Base-by-base conservation (phyloP, 2,888 invertebrate species). In the Cryptosula pallasiana region DNA sequence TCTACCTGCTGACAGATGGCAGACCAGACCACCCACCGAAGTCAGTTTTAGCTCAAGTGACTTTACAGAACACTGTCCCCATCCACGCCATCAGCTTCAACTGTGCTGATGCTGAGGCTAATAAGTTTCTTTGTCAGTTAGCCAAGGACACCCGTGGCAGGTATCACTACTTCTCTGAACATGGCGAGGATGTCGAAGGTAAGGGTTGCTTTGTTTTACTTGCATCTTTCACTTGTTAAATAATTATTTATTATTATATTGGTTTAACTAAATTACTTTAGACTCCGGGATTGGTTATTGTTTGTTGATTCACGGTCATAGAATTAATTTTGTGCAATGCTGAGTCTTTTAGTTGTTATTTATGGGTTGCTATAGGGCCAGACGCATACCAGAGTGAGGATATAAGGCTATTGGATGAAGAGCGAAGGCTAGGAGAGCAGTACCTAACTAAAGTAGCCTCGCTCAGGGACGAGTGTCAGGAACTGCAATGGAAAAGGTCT, bases 71-170 rank as follows among this genome's bases (percentile, higher is more conserved):
- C 70, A 75, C 77, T 34, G 79, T 85, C 16, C 84, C 84, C 0
- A 78, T 85, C 35, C 85, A 85, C 76, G 81, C 84, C 1, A 85
- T 85, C 69, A 82, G 84, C 5, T 85, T 85, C 77, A 85, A 85
- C 80, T 85, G 84, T 76, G 79, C 82, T 69, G 84, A 85, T 75
- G 77, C 74, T 1, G 82, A 82, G 71, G 84, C 84, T 23, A 85
- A 84, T 75, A 75, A 79, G 71, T 85, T 85, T 76, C 78, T 85
- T 35, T 80, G 76, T 74, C 78, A 81, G 71, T 76, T 85, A 72
- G 81, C 85, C 3, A 77, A 78, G 71, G 80, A 81, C 36, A 83
- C 84, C 0, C 79, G 79, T 32, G 85, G 84, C 1, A 75, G 84
- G 34, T 85, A 82, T 75, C 85, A 85, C 77, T 82, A 81, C 74